Evolutionary conservation across 2,888 invertebrate genomes (phyloP), one percentile per base, ranked within the genome.

Genomic region (Megastigmus dorsalis): DNA sequence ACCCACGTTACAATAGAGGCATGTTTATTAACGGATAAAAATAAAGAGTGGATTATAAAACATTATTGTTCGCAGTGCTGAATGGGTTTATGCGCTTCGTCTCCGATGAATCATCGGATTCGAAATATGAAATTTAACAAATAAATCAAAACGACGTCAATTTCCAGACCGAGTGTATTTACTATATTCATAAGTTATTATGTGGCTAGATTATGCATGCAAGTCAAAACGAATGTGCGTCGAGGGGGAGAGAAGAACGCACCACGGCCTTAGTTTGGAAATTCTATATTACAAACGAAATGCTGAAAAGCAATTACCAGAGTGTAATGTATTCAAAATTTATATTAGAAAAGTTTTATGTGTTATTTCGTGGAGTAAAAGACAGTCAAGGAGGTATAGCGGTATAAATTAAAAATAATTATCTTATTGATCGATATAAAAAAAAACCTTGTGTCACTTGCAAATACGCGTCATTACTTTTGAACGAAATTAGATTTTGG

Each of bases 131-230:
- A 66, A 54, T 54, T 36, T 43, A 10, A 9, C n/a, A n/a, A n/a
- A n/a, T n/a, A n/a, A n/a, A n/a, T n/a, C n/a, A n/a, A n/a, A n/a
- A n/a, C n/a, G n/a, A n/a, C n/a, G n/a, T n/a, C n/a, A n/a, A n/a
- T n/a, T n/a, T n/a, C n/a, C n/a, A n/a, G n/a, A n/a, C 26, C 3
- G 2, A 54, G 41, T n/a, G n/a, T 54, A 52, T 68, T 68, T 68
- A 68, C 59, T 68, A 68, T 48, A 59, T 57, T 68, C 55, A 48
- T 57, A 57, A 57, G 57, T 59, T 59, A 48, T 54, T 23, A 18
- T 13, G 23, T 13, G 45, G 50, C 36, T 36, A 55, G n/a, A 68
- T 68, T 68, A 68, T 68, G 67, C 48, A 68, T 59, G 36, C 57
- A 23, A 48, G 23, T 48, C 57, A 36, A 68, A 68, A 57, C 18